Base-by-base conservation (phyloP, 2,797 vertebrate genomes). In the Argyrosomus regius region DNA sequence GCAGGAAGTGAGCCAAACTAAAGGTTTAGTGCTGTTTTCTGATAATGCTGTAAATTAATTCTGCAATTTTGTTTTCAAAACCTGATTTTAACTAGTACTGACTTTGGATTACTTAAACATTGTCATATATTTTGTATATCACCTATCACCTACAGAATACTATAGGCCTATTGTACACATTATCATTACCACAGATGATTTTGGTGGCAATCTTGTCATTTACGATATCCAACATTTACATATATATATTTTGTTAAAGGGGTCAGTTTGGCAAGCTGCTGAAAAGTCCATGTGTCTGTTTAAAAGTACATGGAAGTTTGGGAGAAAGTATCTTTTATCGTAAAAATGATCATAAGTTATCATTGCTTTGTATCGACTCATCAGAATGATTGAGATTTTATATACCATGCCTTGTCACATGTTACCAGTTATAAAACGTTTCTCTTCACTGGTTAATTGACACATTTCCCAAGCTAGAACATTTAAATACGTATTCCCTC, bases 401-500 rank as follows among this genome's bases (percentile, higher is more conserved):
- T 90, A 85, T 64, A 70, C 22, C 80, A 82, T 69, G 76, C 56
- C 70, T 78, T 87, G 86, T 86, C 80, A 72, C 78, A 77, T 80
- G 84, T 82, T 86, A 79, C 77, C 84, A 80, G 72, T 83, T 87
- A 82, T 68, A 85, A 84, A 84, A 59, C 63, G 54, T 78, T 91
- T 84, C 43, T 84, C 86, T 88, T 81, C 86, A 87, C 86, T 82
- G 79, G 61, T 83, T 85, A 83, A 90, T 87, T 88, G 86, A 94
- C 94, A 95, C 94, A 93, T 95, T 95, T 94, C 95, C 84, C 84
- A 89, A 95, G 95, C 96, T 95, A 96, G 94, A 95, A 96, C 96
- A 96, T 97, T 97, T 96, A 97, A 97, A 96, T 96, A 97, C 92
- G 96, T 96, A 96, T 96, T 66, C 84, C 95, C 96, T 96, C 96